Percentiles rank a stretch among this genome's conserved stretches.
These are phyloP conservation scores for Bombylius discolor DNA, from an alignment of 2,888 invertebrate species.

Conservation along the genomic window DNA sequence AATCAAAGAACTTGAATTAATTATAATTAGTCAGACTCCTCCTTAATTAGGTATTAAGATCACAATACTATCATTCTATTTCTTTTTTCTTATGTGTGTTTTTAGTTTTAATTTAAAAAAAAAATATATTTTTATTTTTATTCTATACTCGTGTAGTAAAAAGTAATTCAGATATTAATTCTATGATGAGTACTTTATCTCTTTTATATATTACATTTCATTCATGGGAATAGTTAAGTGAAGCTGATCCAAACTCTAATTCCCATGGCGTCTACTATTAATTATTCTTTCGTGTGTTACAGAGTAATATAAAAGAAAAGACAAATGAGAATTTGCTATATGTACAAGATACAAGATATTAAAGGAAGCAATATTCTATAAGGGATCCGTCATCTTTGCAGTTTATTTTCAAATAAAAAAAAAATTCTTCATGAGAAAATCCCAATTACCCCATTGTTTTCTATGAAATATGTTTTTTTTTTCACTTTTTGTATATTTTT, in stretches of 20 bases:
- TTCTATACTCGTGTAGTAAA: too few relatives aligned
- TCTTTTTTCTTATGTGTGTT: background rate
- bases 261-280: conserved; percentile 3
- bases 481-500: too few relatives aligned
- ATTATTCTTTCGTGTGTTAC: background rate
- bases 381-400: background rate
- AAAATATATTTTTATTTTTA: too few relatives aligned
- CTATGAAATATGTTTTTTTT: too few relatives aligned
- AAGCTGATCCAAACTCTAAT: background rate
- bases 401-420: background rate
- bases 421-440: conserved; percentile 3
- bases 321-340: too few relatives aligned
- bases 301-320: too few relatives aligned
- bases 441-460: conserved; percentile 7
- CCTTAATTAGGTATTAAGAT: background rate
- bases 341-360: too few relatives aligned
- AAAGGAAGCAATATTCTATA: too few relatives aligned
- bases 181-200: background rate
- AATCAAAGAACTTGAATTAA: background rate
- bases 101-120: too few relatives aligned
- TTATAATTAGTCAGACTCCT: background rate
- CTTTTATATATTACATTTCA: background rate
- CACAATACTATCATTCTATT: background rate
- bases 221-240: conserved; percentile 1
- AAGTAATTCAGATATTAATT: too few relatives aligned